These are phyloP conservation scores for Drosophila ogumai DNA, from an alignment of 1,140 invertebrate species.

Conservation along the genomic window DNA sequence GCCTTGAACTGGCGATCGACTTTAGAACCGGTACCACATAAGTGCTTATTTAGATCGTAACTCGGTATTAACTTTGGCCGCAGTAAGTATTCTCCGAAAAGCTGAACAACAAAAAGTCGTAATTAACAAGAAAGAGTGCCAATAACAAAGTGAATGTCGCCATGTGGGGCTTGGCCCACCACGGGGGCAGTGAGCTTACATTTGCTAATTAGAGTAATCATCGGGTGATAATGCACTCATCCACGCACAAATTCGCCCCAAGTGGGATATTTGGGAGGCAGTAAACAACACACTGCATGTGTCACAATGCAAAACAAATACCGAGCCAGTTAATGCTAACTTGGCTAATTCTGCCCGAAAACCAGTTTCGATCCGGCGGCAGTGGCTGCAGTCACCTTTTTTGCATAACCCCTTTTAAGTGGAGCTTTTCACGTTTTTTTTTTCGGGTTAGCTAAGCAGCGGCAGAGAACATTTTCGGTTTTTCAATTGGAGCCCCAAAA, in stretches of 20 bases:
- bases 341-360: conserved; percentile 76
- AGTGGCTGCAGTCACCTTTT: conserved; percentile 57
- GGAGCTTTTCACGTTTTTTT: conserved; percentile 54
- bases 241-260: conserved; percentile 10
- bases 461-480: conserved; percentile 51
- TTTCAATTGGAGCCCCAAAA: conserved; percentile 17
- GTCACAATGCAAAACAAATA: conserved; percentile 58
- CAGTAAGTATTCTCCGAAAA: conserved; percentile 42
- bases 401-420: conserved; percentile 70
- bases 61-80: conserved; percentile 36
- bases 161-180: conserved; percentile 24
- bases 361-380: conserved; percentile 59
- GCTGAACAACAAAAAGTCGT: conserved; percentile 6
- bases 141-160: conserved; percentile 62
- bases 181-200: conserved; percentile 22
- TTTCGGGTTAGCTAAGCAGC: conserved; percentile 23
- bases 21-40: conserved; percentile 57
- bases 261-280: conserved; percentile 26
- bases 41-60: conserved; percentile 39
- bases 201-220: conserved; percentile 39
- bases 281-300: conserved; percentile 37
- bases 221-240: conserved; percentile 23
- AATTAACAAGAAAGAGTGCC: conserved; percentile 47
- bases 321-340: conserved; percentile 52
- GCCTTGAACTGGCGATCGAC: conserved; percentile 38